Percentiles rank a stretch among this genome's conserved stretches.
phyloP scores from a whole-genome alignment of 2,113 vertebrate species.

The Peromyscus californicus region DNA sequence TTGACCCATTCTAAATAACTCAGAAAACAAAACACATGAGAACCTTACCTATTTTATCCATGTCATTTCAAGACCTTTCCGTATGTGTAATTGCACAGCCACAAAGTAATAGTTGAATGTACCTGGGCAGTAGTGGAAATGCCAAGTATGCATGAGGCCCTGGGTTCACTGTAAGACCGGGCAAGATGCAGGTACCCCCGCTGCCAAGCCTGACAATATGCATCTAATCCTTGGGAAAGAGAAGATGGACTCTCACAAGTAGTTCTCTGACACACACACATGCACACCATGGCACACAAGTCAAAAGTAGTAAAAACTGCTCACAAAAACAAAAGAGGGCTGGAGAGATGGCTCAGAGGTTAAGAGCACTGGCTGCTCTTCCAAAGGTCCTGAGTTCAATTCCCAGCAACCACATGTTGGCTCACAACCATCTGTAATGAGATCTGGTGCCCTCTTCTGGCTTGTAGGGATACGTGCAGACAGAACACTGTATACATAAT shows the following conservation, averaged over 20 bases:
- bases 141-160: neutral
- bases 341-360: too few relatives aligned
- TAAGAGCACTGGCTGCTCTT: too few relatives aligned
- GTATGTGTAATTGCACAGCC: constrained; percentile 21
- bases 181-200: neutral
- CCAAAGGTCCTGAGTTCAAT: too few relatives aligned
- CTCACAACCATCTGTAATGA: too few relatives aligned
- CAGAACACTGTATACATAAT: too few relatives aligned
- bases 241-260: neutral
- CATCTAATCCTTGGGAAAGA: neutral
- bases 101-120: neutral
- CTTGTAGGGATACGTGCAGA: too few relatives aligned
- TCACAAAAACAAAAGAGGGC: too few relatives aligned
- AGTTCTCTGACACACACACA: neutral
- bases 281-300: neutral
- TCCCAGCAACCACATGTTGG: too few relatives aligned
- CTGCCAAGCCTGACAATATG: neutral
- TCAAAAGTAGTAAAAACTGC: neutral
- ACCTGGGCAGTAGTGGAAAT: neutral
- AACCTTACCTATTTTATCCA: constrained; percentile 1
- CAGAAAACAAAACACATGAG: neutral
- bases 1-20: neutral
- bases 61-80: neutral
- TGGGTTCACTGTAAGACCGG: too few relatives aligned
- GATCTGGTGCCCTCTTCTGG: too few relatives aligned